Base-by-base conservation (phyloP, 2,113 vertebrate species). In the Irena cyanogastra region DNA sequence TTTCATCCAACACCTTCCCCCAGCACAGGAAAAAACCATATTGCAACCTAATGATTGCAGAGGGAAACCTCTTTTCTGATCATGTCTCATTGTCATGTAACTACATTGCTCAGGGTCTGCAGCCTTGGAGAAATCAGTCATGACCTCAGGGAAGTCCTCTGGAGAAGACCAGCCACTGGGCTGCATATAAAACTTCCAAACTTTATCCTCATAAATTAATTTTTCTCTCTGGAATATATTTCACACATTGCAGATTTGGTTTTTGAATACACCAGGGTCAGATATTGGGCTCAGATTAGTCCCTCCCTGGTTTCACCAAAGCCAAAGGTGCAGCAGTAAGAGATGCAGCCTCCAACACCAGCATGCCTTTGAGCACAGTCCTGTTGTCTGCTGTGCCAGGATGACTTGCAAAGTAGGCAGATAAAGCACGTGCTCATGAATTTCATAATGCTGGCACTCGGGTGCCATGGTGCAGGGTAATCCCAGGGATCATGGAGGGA, bases 201-300 rank as follows among this genome's bases (percentile, higher is more conserved):
- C 3, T 22, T 88, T 44, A 57, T 52, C 41, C 31, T 49, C 60
- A 8, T 21, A 39, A 93, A 86, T 41, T 1, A 42, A 1, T 31
- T 44, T 68, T 85, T 69, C 47, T 47, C 39, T 53, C 93, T 93
- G 56, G 60, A 96, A 66, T 33, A 22, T 0, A 5, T 78, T 77
- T 90, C 90, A 54, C 66, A 54, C 87, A 24, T 35, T 19, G 66
- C 66, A 83, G 78, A 18, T 57, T 44, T 33, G 45, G 1, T 16
- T 86, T 90, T 16, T 59, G 64, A 63, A 35, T 42, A 45, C 20
- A 35, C 42, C 56, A 35, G n/a, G 39, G 50, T 9, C 3, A 1
- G 33, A 74, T 87, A 94, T 90, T 72, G 79, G 80, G 83, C 57
- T 81, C 50, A 87, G 65, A 88, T 94, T 57, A 89, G 47, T 42